These are phyloP conservation scores for Poecilia latipinna DNA, from an alignment of 2,113 vertebrate genomes.

Conservation along the genomic window DNA sequence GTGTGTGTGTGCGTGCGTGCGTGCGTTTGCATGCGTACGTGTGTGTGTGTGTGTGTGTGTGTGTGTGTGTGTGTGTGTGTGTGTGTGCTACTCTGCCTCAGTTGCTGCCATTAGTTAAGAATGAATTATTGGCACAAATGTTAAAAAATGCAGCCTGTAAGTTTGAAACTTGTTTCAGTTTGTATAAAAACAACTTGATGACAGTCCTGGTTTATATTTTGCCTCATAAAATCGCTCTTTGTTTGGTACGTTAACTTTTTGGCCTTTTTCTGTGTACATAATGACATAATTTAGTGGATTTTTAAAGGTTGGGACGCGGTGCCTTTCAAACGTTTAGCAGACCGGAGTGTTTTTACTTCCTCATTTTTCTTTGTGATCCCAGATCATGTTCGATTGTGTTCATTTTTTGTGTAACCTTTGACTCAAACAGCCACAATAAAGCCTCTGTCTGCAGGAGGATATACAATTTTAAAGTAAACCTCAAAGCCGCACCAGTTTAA, in stretches of 20 bases:
- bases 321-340: neutral
- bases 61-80: neutral
- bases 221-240: neutral
- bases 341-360: neutral
- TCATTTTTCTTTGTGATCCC: neutral
- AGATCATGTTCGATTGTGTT: neutral
- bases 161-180: neutral
- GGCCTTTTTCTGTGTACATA: neutral
- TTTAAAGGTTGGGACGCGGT: neutral
- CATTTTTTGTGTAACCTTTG: conserved; percentile 7
- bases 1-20: too few relatives aligned
- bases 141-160: neutral
- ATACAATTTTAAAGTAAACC: conserved; percentile 8
- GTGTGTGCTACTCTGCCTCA: neutral
- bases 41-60: neutral
- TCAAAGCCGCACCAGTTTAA: conserved; percentile 11
- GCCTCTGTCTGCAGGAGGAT: neutral
- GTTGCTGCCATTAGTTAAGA: conserved; percentile 2
- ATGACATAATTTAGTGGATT: neutral
- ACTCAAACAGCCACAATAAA: conserved; percentile 7
- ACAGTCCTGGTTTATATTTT: neutral
- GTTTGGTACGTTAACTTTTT: neutral
- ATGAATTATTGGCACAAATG: neutral
- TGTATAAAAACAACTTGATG: neutral
- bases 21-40: neutral